A percentile compares a stretch with the other conserved stretches of the same genome.
These are phyloP conservation scores for Pampusana beccarii DNA, from an alignment of 2,113 vertebrate genomes.

Conservation along the genomic window DNA sequence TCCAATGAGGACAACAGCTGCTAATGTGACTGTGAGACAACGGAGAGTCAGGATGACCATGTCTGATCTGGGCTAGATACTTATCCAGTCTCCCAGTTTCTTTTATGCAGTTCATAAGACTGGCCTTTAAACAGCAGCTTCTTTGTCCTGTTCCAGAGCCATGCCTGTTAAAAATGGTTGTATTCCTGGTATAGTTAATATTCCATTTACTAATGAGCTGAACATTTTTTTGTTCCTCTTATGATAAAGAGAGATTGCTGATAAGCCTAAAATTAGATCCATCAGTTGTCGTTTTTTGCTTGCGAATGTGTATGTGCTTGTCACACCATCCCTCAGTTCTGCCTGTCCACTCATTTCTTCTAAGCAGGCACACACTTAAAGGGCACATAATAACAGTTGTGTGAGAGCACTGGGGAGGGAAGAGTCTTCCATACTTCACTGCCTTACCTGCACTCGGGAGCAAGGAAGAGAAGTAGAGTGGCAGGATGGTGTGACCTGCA, in stretches of 20 bases:
- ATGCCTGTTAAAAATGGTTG: background rate
- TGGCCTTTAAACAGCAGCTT: background rate
- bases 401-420: accelerated
- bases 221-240: background rate
- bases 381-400: accelerated
- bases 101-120: background rate
- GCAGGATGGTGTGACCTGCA: background rate
- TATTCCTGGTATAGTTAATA: background rate
- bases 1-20: background rate
- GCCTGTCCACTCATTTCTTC: background rate
- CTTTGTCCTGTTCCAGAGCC: background rate
- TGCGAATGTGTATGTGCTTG: background rate
- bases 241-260: background rate
- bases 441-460: background rate
- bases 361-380: background rate
- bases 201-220: background rate
- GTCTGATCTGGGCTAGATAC: background rate
- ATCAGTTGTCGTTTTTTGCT: background rate
- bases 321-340: background rate
- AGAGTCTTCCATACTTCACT: background rate
- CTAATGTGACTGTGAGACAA: background rate
- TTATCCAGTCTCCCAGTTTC: background rate
- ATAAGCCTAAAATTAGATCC: background rate
- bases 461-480: background rate
- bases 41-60: background rate